A percentile compares a stretch with the other conserved stretches of the same genome.
These are phyloP conservation scores for Andrena cerasifolii DNA, from an alignment of 1,140 invertebrate genomes.

Conservation along the genomic window DNA sequence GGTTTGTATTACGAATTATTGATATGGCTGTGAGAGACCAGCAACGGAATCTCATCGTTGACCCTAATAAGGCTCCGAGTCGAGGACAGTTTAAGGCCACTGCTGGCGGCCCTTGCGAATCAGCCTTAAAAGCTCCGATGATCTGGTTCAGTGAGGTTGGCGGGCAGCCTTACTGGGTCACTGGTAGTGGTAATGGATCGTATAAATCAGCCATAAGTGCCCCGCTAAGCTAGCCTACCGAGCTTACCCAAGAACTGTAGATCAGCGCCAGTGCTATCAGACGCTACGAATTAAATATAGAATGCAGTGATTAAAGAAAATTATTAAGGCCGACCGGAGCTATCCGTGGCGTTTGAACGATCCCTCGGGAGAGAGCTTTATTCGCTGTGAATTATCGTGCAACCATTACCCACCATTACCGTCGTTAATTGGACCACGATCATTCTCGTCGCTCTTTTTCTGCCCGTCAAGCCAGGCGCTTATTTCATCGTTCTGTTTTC, in stretches of 20 bases:
- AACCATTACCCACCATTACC: slow-evolving; percentile 23
- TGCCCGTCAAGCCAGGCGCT: background rate
- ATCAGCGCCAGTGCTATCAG: slow-evolving; percentile 30
- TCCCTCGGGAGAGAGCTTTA: slow-evolving; percentile 5
- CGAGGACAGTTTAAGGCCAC: slow-evolving; percentile 29
- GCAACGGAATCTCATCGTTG: background rate
- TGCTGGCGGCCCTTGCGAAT: slow-evolving; percentile 31
- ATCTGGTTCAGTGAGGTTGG: slow-evolving; percentile 30
- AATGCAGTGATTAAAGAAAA: slow-evolving; percentile 46
- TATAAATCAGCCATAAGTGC: slow-evolving; percentile 53
- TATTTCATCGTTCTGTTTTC: slow-evolving; percentile 6
- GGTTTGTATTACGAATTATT: background rate
- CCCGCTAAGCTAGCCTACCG: slow-evolving; percentile 38
- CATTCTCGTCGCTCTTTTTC: slow-evolving; percentile 10
- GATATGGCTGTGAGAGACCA: background rate
- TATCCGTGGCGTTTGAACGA: slow-evolving; percentile 20
- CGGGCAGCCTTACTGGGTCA: slow-evolving; percentile 33
- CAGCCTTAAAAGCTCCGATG: slow-evolving; percentile 23
- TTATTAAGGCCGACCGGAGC: slow-evolving; percentile 21
- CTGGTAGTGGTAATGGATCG: slow-evolving; percentile 44
- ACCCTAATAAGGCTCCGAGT: slow-evolving; percentile 30
- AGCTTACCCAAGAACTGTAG: slow-evolving; percentile 46
- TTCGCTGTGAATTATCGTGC: slow-evolving; percentile 25
- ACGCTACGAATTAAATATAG: slow-evolving; percentile 47
- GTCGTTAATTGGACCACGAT: slow-evolving; percentile 21